Base-by-base conservation (phyloP, 2,113 vertebrate species). In the Perca fluviatilis region DNA sequence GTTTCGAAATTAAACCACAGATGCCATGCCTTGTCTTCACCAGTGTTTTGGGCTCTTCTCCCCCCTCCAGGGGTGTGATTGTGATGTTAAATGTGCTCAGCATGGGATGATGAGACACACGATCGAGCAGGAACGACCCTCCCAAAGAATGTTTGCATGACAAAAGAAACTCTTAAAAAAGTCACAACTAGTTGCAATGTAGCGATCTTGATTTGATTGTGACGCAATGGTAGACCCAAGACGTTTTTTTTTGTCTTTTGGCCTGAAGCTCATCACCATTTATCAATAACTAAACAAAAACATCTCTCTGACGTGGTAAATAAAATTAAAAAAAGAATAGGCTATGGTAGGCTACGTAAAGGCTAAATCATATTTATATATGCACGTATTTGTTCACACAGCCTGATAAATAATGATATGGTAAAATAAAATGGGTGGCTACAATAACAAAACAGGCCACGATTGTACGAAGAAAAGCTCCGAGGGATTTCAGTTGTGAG, bases 21-120 rank as follows among this genome's bases (percentile, higher is more conserved):
- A 68, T 51, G 18, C 54, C 19, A 50, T 11, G 12, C 2, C 43
- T 49, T 40, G 61, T 63, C 69, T 65, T n/a, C 72, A 6, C 27
- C 25, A 62, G 47, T 70, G 40, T 76, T 56, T 67, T 25, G 2
- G 1, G 46, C 27, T 25, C 58, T 12, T 62, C 50, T n/a, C 19
- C 58, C 67, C 65, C 56, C 71, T 25, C 68, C 64, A 73, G 61
- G 36, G 58, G 51, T 53, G 68, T 60, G 86, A 96, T 95, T 94
- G 89, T 93, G 83, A 92, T 91, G 89, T 86, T 86, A 92, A 93
- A 88, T 86, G 79, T 68, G 89, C 94, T 84, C 93, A 93, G 94
- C 92, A 79, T 84, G 93, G 86, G 86, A 86, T 89, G 91, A 90
- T 84, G 91, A 93, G 85, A 90, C 88, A 88, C 93, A 91, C 86